Base-by-base conservation (phyloP, 1,140 invertebrate genomes). In the Pseudachorutes palmiensis region DNA sequence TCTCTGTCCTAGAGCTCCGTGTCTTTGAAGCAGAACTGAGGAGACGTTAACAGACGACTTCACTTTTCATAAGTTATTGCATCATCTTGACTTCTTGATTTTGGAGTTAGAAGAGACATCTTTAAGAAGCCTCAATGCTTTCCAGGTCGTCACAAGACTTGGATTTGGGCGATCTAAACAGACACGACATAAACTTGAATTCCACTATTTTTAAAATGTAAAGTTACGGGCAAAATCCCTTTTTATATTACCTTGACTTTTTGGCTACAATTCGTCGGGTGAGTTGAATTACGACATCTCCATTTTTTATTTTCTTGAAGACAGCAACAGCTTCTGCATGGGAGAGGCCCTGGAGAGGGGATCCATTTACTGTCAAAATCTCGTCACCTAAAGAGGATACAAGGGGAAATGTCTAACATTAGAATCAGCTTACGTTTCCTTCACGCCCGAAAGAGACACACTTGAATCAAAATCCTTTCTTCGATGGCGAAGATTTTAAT, bases 221-320 rank as follows among this genome's bases (percentile, higher is more conserved):
- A n/a, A n/a, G n/a, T n/a, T n/a, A n/a, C n/a, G n/a, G n/a, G n/a
- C n/a, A n/a, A n/a, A n/a, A n/a, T n/a, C n/a, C n/a, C n/a, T n/a
- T n/a, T n/a, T n/a, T 45, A 45, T 12, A 12, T 45, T 69, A 72
- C 70, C 68, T 69, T 28, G 67, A 55, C 58, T 74, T 72, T 62
- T 79, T 78, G 62, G 75, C 79, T 2, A 77, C 74, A 45, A 81
- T 75, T 59, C 89, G 83, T 77, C 90, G 82, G 69, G 87, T 85
- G 72, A 94, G 84, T 75, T 90, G 87, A 58, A 97, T 80, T 67
- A 88, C 82, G 51, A 97, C 87, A 76, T 90, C 85, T 41, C 92
- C 92, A 75, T 84, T 84, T 78, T 90, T 91, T 64, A 95, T 87
- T 77, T 87, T 86, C 76, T 94, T 93, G 79, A 97, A 97, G 75